Percentiles rank a stretch among this genome's conserved stretches.
Conservation (phyloP, 23 tunicate genomes). For the Ciona savignyi region DNA sequence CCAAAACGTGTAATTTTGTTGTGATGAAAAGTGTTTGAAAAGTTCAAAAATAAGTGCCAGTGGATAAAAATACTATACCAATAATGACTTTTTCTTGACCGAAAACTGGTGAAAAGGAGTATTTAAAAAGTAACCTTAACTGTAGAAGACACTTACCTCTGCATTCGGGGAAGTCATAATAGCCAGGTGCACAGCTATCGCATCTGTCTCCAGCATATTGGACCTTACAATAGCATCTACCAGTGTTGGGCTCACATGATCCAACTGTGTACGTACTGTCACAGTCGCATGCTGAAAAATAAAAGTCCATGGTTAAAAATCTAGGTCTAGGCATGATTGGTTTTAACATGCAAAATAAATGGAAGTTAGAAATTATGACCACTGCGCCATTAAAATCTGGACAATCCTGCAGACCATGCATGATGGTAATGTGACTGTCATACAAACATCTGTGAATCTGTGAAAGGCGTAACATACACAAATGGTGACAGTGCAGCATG, state of each 20-base stretch:
- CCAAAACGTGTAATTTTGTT: no score
- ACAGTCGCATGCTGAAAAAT: constrained; percentile 78
- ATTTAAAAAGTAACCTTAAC: not conserved
- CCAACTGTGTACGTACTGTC: constrained; percentile 89
- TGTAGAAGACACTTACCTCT: constrained; percentile 71
- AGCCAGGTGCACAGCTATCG: constrained; percentile 93
- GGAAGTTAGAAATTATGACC: no score
- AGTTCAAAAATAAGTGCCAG: not conserved
- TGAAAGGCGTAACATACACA: no score
- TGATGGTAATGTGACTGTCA: no score
- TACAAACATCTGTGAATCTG: no score
- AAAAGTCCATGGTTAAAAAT: no score
- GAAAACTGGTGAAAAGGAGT: not conserved
- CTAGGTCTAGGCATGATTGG: no score
- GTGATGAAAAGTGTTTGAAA: not conserved
- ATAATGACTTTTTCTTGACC: not conserved
- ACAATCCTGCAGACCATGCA: no score
- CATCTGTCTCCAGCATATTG: constrained; percentile 97
- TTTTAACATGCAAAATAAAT: no score
- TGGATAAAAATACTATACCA: not conserved
- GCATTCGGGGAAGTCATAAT: constrained; percentile 85
- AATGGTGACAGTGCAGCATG: no score
- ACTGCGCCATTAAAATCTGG: no score
- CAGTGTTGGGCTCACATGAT: constrained; percentile 95
- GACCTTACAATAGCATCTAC: constrained; percentile 94